Evolutionary conservation across 2,797 vertebrate genomes (phyloP).

Genomic region (Coreius guichenoti): DNA sequence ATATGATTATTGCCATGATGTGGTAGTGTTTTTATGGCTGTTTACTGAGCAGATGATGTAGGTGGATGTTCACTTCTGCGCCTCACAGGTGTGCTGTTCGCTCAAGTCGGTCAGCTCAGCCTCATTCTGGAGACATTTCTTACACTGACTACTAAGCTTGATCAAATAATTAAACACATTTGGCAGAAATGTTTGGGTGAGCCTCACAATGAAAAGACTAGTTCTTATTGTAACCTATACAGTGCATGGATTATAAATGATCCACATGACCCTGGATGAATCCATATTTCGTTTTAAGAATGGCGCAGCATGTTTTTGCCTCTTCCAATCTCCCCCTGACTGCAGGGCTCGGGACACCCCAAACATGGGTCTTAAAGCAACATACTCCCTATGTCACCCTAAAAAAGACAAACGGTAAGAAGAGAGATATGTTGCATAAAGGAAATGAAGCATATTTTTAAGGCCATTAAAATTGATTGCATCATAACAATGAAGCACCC

Average conservation of each 20-base stretch:
- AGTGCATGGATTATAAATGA: not conserved
- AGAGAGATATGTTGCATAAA: not conserved
- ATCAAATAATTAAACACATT: not conserved
- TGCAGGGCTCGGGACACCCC: not conserved
- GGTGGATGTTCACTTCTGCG: conserved; percentile 21
- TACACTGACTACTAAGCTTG: not conserved
- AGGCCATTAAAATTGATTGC: not conserved
- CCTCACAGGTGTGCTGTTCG: conserved; percentile 45
- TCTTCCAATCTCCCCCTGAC: not conserved
- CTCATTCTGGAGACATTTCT: not conserved
- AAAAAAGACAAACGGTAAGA: not conserved
- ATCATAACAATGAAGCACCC: not conserved
- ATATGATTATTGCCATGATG: not conserved
- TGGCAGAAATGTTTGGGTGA: not conserved
- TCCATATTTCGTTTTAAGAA: not conserved
- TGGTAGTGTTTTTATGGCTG: not conserved
- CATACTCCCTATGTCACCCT: not conserved
- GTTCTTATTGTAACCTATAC: not conserved
- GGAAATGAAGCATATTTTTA: not conserved
- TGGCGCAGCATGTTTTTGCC: not conserved
- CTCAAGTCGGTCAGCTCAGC: conserved; percentile 7
- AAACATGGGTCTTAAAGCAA: not conserved
- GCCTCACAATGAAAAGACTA: not conserved
- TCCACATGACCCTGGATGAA: not conserved
- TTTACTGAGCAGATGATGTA: not conserved